Evolutionary conservation across 2,888 invertebrate species (phyloP).

Genomic region (Mythimna vitellina): DNA sequence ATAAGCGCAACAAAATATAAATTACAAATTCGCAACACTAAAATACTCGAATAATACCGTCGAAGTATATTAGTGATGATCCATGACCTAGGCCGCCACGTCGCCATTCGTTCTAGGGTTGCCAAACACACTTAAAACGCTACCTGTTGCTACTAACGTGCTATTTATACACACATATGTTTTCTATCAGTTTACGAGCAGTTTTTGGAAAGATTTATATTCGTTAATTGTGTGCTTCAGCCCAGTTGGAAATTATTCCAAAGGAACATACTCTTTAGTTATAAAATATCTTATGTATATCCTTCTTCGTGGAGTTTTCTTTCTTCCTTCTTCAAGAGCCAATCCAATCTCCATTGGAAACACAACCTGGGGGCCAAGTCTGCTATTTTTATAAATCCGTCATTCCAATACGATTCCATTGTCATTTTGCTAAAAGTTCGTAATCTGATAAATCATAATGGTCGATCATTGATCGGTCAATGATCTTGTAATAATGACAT

Average conservation of each 20-base stretch:
- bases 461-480: no score
- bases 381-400: no score
- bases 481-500: no score
- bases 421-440: no score
- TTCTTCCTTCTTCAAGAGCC: not conserved
- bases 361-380: no score
- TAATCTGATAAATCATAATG: no score
- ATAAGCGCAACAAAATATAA: no score
- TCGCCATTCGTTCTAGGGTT: conserved; percentile 31
- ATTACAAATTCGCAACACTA: conserved; percentile 1
- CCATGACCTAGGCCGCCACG: conserved; percentile 63
- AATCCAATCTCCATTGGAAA: not conserved
- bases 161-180: conserved; percentile 25
- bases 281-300: not conserved
- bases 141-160: conserved; percentile 23
- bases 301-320: no score
- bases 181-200: conserved; percentile 20
- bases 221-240: not conserved
- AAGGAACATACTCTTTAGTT: not conserved
- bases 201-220: conserved; percentile 4
- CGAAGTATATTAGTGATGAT: conserved; percentile 36
- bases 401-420: no score
- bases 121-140: conserved; percentile 39
- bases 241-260: not conserved
- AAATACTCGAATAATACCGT: conserved; percentile 18